A percentile compares a stretch with the other conserved stretches of the same genome.
phyloP scores from a whole-genome alignment of 2,797 vertebrate genomes.

The Fringilla coelebs region DNA sequence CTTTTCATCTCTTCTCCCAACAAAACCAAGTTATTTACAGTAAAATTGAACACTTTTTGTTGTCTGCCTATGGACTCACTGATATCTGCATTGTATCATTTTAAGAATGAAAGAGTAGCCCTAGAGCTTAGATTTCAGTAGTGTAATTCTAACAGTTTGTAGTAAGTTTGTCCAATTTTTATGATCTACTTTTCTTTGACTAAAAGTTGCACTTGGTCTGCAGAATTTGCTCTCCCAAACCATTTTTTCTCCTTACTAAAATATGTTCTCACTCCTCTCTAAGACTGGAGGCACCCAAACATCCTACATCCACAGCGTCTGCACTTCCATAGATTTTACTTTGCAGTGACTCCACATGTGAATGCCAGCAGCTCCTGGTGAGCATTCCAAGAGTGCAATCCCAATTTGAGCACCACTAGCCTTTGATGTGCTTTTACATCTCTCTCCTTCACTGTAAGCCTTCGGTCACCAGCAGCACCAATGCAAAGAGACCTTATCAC shows the following conservation, averaged over 20 bases:
- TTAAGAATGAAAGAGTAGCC: not conserved
- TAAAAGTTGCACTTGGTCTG: not conserved
- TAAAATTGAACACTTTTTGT: not conserved
- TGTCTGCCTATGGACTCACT: not conserved
- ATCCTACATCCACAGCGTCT: not conserved
- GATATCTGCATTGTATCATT: not conserved
- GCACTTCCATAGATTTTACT: not conserved
- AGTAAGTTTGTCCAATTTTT: not conserved
- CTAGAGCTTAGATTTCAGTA: not conserved
- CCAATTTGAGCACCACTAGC: not conserved
- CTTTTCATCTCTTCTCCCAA: not conserved
- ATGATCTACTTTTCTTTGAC: not conserved
- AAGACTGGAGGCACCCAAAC: not conserved
- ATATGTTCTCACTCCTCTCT: not conserved
- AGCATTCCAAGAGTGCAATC: not conserved
- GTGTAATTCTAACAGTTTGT: not conserved
- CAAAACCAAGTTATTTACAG: not conserved
- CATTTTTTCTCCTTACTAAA: not conserved
- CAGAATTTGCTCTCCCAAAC: not conserved
- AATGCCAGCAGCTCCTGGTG: not conserved
- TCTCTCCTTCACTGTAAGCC: not conserved
- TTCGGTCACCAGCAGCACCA: not conserved
- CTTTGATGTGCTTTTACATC: not conserved
- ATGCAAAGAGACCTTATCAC: not conserved
- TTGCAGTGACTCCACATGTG: not conserved